Evolutionary conservation across 2,888 invertebrate species (phyloP), one percentile per base, ranked within the genome.

Genomic region (Phorcus lineatus): DNA sequence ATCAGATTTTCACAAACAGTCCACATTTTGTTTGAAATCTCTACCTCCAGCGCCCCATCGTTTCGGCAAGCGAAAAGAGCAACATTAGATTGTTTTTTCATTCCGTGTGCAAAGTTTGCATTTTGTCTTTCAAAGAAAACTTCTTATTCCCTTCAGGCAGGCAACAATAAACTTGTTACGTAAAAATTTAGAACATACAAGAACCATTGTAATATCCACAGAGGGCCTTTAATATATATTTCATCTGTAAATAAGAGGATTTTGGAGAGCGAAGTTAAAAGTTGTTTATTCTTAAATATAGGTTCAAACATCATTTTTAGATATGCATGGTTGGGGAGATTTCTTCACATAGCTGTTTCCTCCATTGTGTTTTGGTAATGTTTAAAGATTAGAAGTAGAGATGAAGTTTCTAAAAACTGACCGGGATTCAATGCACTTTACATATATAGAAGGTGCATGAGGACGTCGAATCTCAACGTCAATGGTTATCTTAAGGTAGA

Each of bases 71-170:
- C 70, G 28, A 31, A 70, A 36, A 78, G 62, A 52, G 77, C 62
- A 78, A 78, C 77, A 78, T 53, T 47, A 66, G 77, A 22, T 78
- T 78, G 77, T 78, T 78, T 36, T 78, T 78, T 62, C 77, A 19
- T 36, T 36, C 66, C 66, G 22, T 28, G 66, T 22, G 19, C 28
- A 78, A 78, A 78, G 77, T 78, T 78, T 78, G 77, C 66, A 40
- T 78, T 78, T 62, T 70, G 55, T 55, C 76, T 36, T 36, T 55
- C 55, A 31, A 76, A 55, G 55, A 76, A 54, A 16, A 4, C 24
- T 54, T 55, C 55, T 53, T 24, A 76, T 53, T 76, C 54, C n/a
- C 36, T n/a, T n/a, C 31, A 70, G 70, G 70, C 70, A 24, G 22
- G 31, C 76, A 76, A 76, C 55, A 76, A 55, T 76, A 55, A 76